Percentiles rank a stretch among this genome's conserved stretches.
phyloP scores from a whole-genome alignment of 1,140 invertebrate species.

The Whitmania pigra region DNA sequence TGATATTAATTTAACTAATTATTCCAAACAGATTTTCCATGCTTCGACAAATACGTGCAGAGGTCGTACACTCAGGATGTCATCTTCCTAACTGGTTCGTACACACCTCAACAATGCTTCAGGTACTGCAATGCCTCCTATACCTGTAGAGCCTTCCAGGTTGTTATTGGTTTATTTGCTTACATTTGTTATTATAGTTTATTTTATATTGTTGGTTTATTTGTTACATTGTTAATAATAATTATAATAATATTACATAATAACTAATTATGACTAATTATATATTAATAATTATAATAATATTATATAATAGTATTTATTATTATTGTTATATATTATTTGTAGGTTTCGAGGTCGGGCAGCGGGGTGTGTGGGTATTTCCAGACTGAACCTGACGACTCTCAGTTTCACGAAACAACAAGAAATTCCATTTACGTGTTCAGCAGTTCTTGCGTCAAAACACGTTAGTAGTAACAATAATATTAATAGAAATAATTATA shows the following conservation, averaged over 20 bases:
- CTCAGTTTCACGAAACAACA: neutral
- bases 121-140: neutral
- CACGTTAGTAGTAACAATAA: no score
- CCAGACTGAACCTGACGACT: neutral
- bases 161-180: neutral
- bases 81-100: neutral
- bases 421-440: neutral
- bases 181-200: no score
- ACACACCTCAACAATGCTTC: neutral
- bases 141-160: neutral
- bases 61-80: neutral
- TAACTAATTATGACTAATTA: no score
- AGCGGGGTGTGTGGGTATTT: constrained; percentile 2
- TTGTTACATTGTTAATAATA: no score
- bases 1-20: no score
- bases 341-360: neutral
- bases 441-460: no score
- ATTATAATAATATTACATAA: no score
- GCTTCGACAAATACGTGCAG: neutral
- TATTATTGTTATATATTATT: neutral
- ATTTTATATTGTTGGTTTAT: no score
- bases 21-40: neutral
- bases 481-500: no score
- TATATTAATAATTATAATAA: no score
- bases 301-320: no score